phyloP scores from a whole-genome alignment of 2,888 invertebrate genomes.

The Antheraea yamamai region DNA sequence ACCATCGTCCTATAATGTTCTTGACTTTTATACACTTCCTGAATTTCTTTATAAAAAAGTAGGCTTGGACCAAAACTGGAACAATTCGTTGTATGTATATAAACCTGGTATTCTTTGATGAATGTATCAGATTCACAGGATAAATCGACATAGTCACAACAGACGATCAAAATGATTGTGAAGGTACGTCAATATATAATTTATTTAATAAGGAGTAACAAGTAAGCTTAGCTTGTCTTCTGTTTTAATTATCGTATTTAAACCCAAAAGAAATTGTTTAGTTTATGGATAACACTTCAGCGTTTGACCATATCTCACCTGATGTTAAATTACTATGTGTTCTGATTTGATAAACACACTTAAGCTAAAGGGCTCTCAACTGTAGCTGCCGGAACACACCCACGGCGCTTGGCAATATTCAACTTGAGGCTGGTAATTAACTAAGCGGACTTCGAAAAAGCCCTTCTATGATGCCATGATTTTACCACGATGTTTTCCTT shows the following conservation, averaged over 20 bases:
- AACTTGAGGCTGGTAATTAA: too few relatives aligned
- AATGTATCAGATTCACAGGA: conserved; percentile 58
- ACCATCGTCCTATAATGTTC: conserved; percentile 60
- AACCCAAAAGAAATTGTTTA: neutral
- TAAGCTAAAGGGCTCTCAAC: too few relatives aligned
- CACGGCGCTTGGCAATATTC: too few relatives aligned
- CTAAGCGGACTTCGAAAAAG: too few relatives aligned
- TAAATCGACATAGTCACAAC: conserved; percentile 64
- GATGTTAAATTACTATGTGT: too few relatives aligned
- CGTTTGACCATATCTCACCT: too few relatives aligned
- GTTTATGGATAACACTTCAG: neutral
- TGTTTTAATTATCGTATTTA: neutral
- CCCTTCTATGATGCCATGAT: too few relatives aligned
- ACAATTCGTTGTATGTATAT: conserved; percentile 57
- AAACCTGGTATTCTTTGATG: conserved; percentile 37
- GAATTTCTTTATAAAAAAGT: conserved; percentile 61
- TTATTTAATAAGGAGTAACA: neutral
- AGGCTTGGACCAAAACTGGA: conserved; percentile 58
- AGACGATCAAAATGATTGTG: conserved; percentile 63
- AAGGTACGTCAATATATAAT: conserved; percentile 55
- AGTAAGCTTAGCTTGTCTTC: neutral
- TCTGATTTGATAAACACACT: too few relatives aligned
- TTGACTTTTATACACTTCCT: conserved; percentile 77
- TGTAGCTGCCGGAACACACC: too few relatives aligned
- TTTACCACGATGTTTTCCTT: too few relatives aligned